These are phyloP conservation scores for Spheniscus mendiculus DNA, from an alignment of 2,113 vertebrate species.

Conservation along the genomic window DNA sequence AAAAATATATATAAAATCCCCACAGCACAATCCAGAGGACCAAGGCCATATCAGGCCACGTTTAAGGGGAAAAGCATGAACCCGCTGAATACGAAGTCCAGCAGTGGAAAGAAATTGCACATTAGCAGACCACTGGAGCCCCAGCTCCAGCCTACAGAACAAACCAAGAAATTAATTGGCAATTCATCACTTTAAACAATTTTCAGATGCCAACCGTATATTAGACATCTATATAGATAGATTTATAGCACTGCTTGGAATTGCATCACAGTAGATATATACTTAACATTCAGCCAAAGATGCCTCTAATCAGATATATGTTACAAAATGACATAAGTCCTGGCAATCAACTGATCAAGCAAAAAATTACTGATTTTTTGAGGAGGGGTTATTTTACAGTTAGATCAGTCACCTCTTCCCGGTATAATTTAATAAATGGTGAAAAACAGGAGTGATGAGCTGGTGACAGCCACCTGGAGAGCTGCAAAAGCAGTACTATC, in stretches of 20 bases:
- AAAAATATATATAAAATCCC: neutral
- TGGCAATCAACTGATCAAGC: neutral
- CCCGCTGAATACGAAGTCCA: neutral
- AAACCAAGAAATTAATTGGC: neutral
- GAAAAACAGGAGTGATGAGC: neutral
- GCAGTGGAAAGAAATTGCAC: neutral
- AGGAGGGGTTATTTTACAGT: neutral
- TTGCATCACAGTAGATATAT: neutral
- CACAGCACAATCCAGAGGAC: neutral
- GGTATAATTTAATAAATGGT: neutral
- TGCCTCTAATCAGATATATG: neutral
- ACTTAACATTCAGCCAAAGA: neutral
- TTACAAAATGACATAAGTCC: neutral
- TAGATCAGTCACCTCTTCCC: neutral
- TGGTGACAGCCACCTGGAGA: neutral
- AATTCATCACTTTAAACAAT: neutral
- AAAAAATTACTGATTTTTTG: neutral
- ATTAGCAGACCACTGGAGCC: neutral
- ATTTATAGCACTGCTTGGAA: neutral
- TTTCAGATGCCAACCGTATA: neutral
- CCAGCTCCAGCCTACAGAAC: neutral
- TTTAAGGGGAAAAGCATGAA: neutral
- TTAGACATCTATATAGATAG: neutral
- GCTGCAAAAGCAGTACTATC: neutral
- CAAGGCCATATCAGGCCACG: accelerated